phyloP scores from a whole-genome alignment of 2,888 invertebrate genomes.

The Cenopis cana region DNA sequence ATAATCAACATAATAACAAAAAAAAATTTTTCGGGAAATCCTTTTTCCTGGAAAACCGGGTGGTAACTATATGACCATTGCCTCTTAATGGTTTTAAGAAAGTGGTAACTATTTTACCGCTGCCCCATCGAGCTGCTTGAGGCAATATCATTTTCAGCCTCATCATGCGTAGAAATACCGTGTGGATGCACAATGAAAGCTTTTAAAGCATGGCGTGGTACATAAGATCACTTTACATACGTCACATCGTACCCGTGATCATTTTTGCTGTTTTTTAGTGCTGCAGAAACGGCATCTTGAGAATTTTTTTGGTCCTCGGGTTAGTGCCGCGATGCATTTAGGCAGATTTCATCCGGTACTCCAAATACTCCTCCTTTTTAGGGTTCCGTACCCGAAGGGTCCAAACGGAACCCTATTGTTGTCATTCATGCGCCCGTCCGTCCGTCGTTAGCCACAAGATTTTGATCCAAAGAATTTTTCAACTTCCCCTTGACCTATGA shows the following conservation, averaged over 20 bases:
- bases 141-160: background rate
- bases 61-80: background rate
- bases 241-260: background rate
- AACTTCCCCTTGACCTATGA: no score
- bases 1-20: background rate
- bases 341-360: background rate
- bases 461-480: no score
- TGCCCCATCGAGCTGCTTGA: no score
- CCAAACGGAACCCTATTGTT: no score
- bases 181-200: constrained; percentile 6
- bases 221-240: constrained; percentile 1
- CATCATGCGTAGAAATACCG: background rate
- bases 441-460: no score
- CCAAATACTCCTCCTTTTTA: background rate
- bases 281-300: constrained; percentile 4
- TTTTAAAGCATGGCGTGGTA: constrained; percentile 6
- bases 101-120: no score
- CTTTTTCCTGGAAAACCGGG: constrained; percentile 1
- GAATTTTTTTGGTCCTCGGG: constrained; percentile 6
- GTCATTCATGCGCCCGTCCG: no score
- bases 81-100: no score
- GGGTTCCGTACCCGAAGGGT: no score
- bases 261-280: constrained; percentile 2
- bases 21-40: background rate
- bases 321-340: background rate